Conservation (phyloP, 1,140 invertebrate species). For the Philotrypesis tridentata region DNA sequence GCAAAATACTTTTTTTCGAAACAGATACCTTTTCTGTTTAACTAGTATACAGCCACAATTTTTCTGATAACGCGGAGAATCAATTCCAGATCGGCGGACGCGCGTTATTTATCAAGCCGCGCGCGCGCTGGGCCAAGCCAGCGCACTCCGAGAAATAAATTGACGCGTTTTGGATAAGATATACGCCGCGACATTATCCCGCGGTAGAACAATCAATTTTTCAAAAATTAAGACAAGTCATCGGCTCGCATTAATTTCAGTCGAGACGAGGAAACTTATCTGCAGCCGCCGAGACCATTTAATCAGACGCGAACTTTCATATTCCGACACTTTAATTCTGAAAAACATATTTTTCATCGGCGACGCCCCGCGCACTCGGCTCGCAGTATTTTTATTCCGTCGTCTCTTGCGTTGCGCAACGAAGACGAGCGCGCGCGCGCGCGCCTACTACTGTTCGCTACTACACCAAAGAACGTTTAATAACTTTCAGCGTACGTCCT, state of each 20-base stretch:
- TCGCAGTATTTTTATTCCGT: neutral
- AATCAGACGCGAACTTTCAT: neutral
- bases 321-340: neutral
- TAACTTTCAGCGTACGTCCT: too few relatives aligned
- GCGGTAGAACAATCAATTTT: slow-evolving; percentile 8
- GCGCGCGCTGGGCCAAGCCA: neutral
- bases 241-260: slow-evolving; percentile 1
- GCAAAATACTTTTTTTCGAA: too few relatives aligned
- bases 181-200: neutral
- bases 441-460: too few relatives aligned
- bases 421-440: neutral
- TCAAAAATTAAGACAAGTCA: slow-evolving; percentile 2
- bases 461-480: too few relatives aligned
- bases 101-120: slow-evolving; percentile 10
- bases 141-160: slow-evolving; percentile 22
- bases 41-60: too few relatives aligned
- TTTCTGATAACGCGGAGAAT: slow-evolving; percentile 18
- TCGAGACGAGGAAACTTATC: slow-evolving; percentile 11
- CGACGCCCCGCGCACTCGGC: too few relatives aligned
- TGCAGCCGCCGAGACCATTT: neutral
- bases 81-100: slow-evolving; percentile 3
- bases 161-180: neutral
- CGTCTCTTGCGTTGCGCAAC: neutral
- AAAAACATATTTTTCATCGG: neutral
- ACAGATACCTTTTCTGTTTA: too few relatives aligned